Evolutionary conservation across 2,113 vertebrate genomes (phyloP).

Genomic region (Rhipidura dahli): DNA sequence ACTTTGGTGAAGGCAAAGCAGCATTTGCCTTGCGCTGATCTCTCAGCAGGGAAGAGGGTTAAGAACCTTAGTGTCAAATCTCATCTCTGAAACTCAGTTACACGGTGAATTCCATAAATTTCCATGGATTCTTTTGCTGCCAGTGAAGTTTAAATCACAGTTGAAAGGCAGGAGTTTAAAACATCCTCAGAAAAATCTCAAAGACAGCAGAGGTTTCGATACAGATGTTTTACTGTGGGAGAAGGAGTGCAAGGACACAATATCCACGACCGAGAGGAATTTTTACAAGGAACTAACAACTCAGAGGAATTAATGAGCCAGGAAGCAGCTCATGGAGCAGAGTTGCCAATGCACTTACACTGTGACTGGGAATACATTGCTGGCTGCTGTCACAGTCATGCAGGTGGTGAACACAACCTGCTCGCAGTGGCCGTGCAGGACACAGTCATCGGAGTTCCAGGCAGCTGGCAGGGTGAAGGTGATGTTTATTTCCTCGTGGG

Average conservation of each 20-base stretch:
- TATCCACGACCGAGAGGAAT: neutral
- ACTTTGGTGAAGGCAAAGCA: neutral
- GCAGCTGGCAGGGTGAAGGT: slow-evolving; percentile 92
- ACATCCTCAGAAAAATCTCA: neutral
- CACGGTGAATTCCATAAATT: neutral
- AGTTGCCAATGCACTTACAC: slow-evolving; percentile 78
- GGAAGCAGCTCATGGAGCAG: neutral
- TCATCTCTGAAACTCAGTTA: neutral
- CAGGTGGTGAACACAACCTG: slow-evolving; percentile 95
- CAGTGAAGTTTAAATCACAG: neutral
- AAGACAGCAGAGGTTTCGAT: neutral
- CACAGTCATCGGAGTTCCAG: slow-evolving; percentile 94
- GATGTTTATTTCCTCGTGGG: slow-evolving; percentile 95
- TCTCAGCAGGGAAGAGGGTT: neutral
- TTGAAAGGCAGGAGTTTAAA: neutral
- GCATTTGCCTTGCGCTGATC: neutral
- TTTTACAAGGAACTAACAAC: neutral
- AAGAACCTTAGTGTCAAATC: neutral
- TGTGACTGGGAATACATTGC: slow-evolving; percentile 90
- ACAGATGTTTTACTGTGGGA: accelerated
- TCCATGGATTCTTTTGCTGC: neutral
- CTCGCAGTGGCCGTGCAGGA: slow-evolving; percentile 92
- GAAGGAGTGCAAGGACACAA: neutral
- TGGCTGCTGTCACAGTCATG: slow-evolving; percentile 91
- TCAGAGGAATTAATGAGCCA: neutral